phyloP scores from a whole-genome alignment of 2,888 invertebrate genomes.

The Andricus curvator region DNA sequence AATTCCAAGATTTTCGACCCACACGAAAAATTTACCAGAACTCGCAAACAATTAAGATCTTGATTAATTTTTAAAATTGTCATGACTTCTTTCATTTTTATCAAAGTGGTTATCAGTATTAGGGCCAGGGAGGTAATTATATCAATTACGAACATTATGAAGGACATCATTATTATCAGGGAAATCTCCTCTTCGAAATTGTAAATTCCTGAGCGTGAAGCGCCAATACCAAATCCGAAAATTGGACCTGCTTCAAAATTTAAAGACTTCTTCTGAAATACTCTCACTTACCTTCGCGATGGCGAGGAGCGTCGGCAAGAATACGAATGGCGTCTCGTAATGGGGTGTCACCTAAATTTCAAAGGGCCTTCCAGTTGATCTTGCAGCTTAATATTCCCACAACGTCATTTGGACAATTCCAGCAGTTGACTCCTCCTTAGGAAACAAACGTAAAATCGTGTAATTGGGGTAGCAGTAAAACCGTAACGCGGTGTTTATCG shows the following conservation, averaged over 20 bases:
- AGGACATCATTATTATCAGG: not conserved
- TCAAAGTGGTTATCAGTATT: not conserved
- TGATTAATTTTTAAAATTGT: constrained; percentile 7
- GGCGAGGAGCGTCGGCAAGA: constrained; percentile 33
- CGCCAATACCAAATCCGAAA: not conserved
- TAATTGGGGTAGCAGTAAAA: constrained; percentile 23
- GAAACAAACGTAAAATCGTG: constrained; percentile 32
- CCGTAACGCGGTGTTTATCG: constrained; percentile 20
- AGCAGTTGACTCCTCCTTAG: constrained; percentile 34
- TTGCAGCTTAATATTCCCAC: constrained; percentile 30
- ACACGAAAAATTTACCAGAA: constrained; percentile 21
- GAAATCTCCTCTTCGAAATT: not conserved
- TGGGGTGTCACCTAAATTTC: constrained; percentile 38
- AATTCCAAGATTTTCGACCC: constrained; percentile 40
- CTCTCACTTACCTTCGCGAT: constrained; percentile 19
- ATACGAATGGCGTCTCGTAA: constrained; percentile 32
- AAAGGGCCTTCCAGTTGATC: constrained; percentile 30
- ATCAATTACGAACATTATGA: constrained; percentile 1
- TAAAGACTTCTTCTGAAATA: constrained; percentile 16
- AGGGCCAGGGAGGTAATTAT: not conserved
- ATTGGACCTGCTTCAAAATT: not conserved
- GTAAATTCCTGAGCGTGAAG: not conserved
- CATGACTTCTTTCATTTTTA: not conserved
- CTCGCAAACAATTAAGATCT: not conserved
- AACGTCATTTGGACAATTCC: constrained; percentile 18